phyloP scores from a whole-genome alignment of 2,888 invertebrate genomes.

The Lochmaea crataegi region DNA sequence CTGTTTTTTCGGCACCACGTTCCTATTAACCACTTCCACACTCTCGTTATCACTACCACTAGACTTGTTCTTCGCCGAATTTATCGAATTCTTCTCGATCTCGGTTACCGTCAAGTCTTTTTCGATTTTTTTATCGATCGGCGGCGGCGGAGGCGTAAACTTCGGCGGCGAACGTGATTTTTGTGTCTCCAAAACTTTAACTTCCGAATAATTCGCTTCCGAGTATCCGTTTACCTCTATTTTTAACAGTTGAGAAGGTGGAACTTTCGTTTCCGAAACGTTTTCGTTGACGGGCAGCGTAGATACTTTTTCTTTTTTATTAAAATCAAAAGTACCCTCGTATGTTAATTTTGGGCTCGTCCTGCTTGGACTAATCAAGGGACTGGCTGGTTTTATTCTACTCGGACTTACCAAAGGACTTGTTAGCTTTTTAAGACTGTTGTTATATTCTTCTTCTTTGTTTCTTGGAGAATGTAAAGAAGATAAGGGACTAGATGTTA shows the following conservation, averaged over 20 bases:
- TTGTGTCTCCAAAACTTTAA: constrained; percentile 32
- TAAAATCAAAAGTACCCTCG: background rate
- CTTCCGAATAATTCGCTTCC: constrained; percentile 21
- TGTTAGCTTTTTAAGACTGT: constrained; percentile 28
- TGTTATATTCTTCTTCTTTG: constrained; percentile 48
- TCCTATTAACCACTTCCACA: constrained; percentile 52
- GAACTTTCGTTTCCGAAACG: constrained; percentile 46
- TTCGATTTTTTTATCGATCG: constrained; percentile 28
- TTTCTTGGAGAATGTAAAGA: constrained; percentile 50
- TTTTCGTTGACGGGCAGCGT: constrained; percentile 50
- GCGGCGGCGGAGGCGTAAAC: constrained; percentile 51
- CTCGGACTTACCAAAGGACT: constrained; percentile 40
- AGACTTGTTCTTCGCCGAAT: constrained; percentile 70
- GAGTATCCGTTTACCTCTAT: constrained; percentile 55
- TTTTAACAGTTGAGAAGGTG: constrained; percentile 52
- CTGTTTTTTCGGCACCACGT: constrained; percentile 52
- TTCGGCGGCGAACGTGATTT: constrained; percentile 46
- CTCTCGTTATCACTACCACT: constrained; percentile 17
- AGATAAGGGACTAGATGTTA: constrained; percentile 60
- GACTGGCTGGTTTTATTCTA: constrained; percentile 38
- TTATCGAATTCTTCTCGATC: constrained; percentile 77
- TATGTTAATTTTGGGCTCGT: constrained; percentile 27
- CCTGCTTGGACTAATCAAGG: constrained; percentile 37
- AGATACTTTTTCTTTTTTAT: constrained; percentile 47
- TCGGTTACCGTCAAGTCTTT: constrained; percentile 69